Conservation (phyloP, 2,888 invertebrate species). For the Acanthosoma haemorrhoidale region DNA sequence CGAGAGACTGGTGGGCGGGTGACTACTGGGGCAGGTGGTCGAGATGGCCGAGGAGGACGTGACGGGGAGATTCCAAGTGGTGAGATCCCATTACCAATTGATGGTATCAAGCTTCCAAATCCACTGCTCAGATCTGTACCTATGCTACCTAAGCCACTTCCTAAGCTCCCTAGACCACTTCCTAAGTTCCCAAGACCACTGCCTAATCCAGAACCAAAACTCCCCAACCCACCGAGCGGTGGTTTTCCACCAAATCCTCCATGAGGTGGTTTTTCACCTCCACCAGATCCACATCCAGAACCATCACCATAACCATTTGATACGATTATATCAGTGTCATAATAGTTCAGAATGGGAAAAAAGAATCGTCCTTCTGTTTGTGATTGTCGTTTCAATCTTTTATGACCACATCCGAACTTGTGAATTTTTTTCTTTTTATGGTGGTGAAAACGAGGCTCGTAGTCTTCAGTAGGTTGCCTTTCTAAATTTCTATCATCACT, state of each 20-base stretch:
- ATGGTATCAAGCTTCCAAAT: neutral
- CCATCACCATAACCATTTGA: conserved; percentile 24
- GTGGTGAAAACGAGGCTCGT: conserved; percentile 5
- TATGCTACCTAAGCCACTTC: neutral
- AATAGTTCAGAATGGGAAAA: conserved; percentile 30
- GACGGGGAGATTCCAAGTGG: neutral
- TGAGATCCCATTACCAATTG: neutral
- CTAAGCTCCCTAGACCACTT: conserved; percentile 1
- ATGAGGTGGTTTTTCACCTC: neutral
- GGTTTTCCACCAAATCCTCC: neutral
- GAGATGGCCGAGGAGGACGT: neutral
- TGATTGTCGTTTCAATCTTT: neutral
- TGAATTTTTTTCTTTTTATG: conserved; percentile 15
- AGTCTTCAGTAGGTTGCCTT: neutral
- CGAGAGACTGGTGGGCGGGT: neutral
- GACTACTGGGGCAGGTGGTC: neutral
- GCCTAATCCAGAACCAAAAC: neutral
- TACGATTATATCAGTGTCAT: conserved; percentile 31
- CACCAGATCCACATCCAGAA: neutral
- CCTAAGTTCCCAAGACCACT: neutral
- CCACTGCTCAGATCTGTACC: neutral
- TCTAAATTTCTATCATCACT: neutral
- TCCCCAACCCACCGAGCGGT: neutral
- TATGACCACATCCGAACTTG: neutral
- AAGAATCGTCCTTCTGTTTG: conserved; percentile 25